Conservation (phyloP, 2,888 invertebrate species). For the Crioceris asparagi region DNA sequence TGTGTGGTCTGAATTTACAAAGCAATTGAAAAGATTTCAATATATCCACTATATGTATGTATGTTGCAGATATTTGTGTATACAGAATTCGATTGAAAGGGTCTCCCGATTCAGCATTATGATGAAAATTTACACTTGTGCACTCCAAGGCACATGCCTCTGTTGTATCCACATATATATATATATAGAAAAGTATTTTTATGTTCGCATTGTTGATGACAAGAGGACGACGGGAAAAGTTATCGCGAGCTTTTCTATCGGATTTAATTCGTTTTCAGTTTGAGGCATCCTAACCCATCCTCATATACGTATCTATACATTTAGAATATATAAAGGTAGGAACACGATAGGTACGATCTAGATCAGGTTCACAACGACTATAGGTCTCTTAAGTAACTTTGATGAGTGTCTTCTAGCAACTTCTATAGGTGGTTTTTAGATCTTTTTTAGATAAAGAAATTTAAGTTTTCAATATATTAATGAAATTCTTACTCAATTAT, state of each 20-base stretch:
- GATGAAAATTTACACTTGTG: constrained; percentile 42
- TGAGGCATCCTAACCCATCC: no score
- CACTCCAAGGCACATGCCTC: constrained; percentile 38
- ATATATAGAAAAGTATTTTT: constrained; percentile 26
- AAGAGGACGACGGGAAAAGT: constrained; percentile 22
- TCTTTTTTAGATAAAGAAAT: no score
- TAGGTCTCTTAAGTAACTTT: no score
- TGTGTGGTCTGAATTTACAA: constrained; percentile 40
- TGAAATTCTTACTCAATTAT: no score
- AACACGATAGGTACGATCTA: no score
- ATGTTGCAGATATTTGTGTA: constrained; percentile 39
- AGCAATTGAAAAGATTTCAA: constrained; percentile 42
- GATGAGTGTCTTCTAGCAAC: no score
- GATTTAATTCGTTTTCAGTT: constrained; percentile 35
- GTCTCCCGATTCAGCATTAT: constrained; percentile 37
- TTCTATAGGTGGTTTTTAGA: no score
- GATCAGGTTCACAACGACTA: no score
- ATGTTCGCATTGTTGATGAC: constrained; percentile 19
- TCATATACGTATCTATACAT: no score
- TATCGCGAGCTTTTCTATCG: constrained; percentile 31
- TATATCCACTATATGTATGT: constrained; percentile 36
- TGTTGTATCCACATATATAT: constrained; percentile 20
- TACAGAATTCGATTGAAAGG: constrained; percentile 38
- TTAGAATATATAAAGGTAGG: no score
- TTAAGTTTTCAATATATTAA: no score